Base-by-base conservation (phyloP, 2,113 vertebrate genomes). In the Rhipidura dahli region DNA sequence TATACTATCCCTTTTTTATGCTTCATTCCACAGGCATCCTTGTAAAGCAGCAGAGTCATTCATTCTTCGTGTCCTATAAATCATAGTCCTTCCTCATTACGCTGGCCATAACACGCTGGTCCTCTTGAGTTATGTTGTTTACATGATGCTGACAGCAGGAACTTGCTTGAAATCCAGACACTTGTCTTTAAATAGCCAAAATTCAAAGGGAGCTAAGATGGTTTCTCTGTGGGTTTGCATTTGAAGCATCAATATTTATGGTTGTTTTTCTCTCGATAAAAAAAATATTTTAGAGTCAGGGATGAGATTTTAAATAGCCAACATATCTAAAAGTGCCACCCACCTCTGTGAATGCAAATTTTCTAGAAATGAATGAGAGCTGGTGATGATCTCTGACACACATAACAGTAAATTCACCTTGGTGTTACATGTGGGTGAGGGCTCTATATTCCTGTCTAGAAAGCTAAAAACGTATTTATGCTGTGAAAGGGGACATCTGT, bases 51-150 rank as follows among this genome's bases (percentile, higher is more conserved):
- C 60, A 33, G 7, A 57, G 35, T 64, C 33, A n/a, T 66, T 91
- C 37, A 49, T 82, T 57, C 63, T 79, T 78, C 0, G 0, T 23
- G 7, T 76, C 63, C 45, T 27, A 57, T 72, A 87, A 94, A 85
- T 95, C 85, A 72, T 14, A 60, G 63, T 61, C 42, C 35, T 88
- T 69, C 68, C 31, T 88, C 45, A 77, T 96, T 96, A 90, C 50
- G 7, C 31, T 37, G 42, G 9, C 73, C 51, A 53, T 76, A 96
- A 83, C 28, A 35, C 3, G 6, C 66, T 1, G 3, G 23, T 42
- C 59, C 20, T 65, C 37, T 47, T 94, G 81, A 93, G 16, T 93
- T 93, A 82, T 71, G 50, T 70, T 91, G 81, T 87, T 95, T 87
- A 89, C 60, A 51, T 42, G 39, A 35, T 49, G 23, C 27, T 86